Conservation (phyloP, 2,113 vertebrate species). For the Erythrocebus patas region DNA sequence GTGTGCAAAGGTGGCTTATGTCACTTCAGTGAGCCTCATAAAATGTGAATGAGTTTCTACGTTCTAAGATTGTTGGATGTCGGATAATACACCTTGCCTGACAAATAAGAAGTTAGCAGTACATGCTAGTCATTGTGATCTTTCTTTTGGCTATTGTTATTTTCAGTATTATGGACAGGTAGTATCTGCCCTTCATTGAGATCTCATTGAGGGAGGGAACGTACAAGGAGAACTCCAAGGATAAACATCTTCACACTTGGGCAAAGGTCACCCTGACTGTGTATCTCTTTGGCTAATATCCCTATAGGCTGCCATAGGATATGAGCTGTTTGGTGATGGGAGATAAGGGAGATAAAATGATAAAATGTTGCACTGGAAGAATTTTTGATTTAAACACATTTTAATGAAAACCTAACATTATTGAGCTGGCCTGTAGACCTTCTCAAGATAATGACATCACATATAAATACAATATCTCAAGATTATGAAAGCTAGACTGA, state of each 20-base stretch:
- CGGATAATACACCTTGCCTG: fast-evolving
- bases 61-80: background rate
- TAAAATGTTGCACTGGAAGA: background rate
- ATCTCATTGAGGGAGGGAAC: background rate
- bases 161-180: background rate
- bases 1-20: fast-evolving
- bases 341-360: background rate
- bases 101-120: fast-evolving
- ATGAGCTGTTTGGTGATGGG: background rate
- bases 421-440: background rate
- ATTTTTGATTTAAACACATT: background rate
- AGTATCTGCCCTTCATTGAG: background rate
- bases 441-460: background rate
- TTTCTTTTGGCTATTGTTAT: no score
- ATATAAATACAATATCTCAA: background rate
- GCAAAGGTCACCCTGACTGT: background rate
- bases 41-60: background rate
- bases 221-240: background rate
- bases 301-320: background rate
- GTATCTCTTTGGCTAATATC: background rate
- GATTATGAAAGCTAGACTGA: background rate
- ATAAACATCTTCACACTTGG: background rate
- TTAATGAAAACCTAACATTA: background rate
- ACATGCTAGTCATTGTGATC: background rate
- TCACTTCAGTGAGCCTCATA: fast-evolving